Evolutionary conservation across 2,113 vertebrate species (phyloP).

Genomic region (Salvelinus sp.): DNA sequence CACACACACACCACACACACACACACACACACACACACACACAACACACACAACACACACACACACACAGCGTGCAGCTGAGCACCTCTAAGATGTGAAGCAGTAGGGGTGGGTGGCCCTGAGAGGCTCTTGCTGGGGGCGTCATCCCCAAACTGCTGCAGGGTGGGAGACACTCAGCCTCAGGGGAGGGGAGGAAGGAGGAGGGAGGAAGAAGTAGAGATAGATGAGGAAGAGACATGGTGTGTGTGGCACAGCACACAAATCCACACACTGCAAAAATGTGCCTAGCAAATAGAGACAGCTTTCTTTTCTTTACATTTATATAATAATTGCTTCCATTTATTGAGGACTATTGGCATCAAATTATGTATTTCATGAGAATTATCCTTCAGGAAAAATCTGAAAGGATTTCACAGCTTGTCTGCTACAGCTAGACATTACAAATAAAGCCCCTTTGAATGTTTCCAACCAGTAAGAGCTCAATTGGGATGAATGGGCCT

Average conservation of each 20-base stretch:
- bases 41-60: background rate
- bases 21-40: background rate
- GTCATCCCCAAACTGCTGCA: too few species aligned
- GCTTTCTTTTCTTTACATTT: too few species aligned
- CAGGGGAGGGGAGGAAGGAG: background rate
- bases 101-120: background rate
- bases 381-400: constrained; percentile 2
- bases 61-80: background rate
- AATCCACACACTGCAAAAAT: too few species aligned
- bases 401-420: background rate
- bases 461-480: constrained; percentile 41
- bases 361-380: background rate
- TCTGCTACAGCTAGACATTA: constrained; percentile 43
- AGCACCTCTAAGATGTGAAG: background rate
- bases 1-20: background rate
- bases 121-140: too few species aligned
- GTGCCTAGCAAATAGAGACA: too few species aligned
- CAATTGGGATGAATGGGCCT: constrained; percentile 72
- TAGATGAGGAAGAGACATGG: constrained; percentile 40
- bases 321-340: too few species aligned
- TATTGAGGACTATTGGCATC: background rate
- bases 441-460: constrained; percentile 57
- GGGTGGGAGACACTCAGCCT: background rate
- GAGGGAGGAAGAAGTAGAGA: constrained; percentile 20
- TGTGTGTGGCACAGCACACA: too few species aligned